phyloP scores from a whole-genome alignment of 2,888 invertebrate genomes.

The Cosmorhoe ocellata region DNA sequence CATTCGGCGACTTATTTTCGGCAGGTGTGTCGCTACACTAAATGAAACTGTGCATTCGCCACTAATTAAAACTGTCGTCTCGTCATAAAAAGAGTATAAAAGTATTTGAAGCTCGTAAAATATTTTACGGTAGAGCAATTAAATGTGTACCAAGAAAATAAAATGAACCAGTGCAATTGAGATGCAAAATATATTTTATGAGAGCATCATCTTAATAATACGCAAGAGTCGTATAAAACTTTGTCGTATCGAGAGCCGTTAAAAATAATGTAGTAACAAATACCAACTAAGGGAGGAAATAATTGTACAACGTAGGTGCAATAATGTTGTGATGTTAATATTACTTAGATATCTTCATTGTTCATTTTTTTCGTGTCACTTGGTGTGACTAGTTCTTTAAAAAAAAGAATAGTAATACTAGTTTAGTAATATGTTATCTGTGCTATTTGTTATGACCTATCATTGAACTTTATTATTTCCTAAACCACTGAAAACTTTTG shows the following conservation, averaged over 20 bases:
- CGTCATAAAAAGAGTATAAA: constrained; percentile 32
- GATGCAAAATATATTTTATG: constrained; percentile 32
- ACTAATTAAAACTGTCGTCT: constrained; percentile 27
- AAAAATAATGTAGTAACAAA: too few relatives aligned
- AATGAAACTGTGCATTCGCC: constrained; percentile 2
- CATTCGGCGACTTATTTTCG: too few relatives aligned
- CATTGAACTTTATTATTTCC: neutral
- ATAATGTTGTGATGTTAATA: too few relatives aligned
- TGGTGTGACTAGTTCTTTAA: too few relatives aligned
- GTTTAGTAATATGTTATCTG: too few relatives aligned
- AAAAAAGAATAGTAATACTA: too few relatives aligned
- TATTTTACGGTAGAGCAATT: constrained; percentile 36
- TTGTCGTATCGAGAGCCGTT: too few relatives aligned
- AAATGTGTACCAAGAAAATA: constrained; percentile 21
- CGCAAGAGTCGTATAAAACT: constrained; percentile 1
- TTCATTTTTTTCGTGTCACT: too few relatives aligned
- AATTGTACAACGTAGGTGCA: too few relatives aligned
- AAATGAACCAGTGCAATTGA: constrained; percentile 31
- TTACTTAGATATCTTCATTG: too few relatives aligned
- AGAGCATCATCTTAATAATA: neutral
- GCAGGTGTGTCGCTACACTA: neutral
- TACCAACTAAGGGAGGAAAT: too few relatives aligned
- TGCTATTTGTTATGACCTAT: too few relatives aligned
- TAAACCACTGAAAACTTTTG: constrained; percentile 4
- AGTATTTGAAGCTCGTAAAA: constrained; percentile 36